A percentile compares a stretch with the other conserved stretches of the same genome.
Conservation (phyloP, 37 sponge, comb jelly and placozoan genomes). For the Ephydatia muelleri region DNA sequence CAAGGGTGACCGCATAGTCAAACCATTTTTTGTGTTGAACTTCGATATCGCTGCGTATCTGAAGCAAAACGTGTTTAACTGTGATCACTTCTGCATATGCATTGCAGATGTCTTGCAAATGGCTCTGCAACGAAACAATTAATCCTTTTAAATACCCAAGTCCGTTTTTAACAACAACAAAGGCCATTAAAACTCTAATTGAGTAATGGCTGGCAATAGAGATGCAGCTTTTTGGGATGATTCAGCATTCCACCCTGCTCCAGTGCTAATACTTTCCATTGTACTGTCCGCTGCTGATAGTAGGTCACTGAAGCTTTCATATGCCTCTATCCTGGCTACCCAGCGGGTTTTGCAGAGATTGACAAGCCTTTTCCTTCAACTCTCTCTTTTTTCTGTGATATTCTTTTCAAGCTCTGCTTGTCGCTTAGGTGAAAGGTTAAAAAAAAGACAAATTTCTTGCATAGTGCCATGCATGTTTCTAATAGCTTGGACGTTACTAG, state of each 20-base stretch:
- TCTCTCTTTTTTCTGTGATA: constrained; percentile 5
- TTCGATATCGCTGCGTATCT: constrained; percentile 31
- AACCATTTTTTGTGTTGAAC: constrained; percentile 16
- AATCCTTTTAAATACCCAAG: constrained; percentile 28
- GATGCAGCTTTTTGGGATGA: constrained; percentile 22
- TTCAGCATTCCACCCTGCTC: constrained; percentile 17
- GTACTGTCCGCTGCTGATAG: constrained; percentile 14
- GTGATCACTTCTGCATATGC: constrained; percentile 43
- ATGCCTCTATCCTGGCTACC: constrained; percentile 46
- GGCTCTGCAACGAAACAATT: constrained; percentile 33
- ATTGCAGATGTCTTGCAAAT: constrained; percentile 35
- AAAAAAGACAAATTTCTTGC: constrained; percentile 20
- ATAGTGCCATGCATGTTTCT: constrained; percentile 39
- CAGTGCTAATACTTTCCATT: constrained; percentile 18
- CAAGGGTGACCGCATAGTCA: constrained; percentile 23
- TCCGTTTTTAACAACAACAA: constrained; percentile 23
- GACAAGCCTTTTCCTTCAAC: constrained; percentile 13
- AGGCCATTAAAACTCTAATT: constrained; percentile 36
- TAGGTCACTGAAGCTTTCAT: constrained; percentile 30
- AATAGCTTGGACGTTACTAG: constrained; percentile 17
- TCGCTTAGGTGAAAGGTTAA: constrained; percentile 35
- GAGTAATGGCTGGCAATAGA: constrained; percentile 16
- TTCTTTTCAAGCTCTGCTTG: constrained; percentile 23
- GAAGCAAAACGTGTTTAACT: constrained; percentile 13
- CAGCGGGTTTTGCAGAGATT: constrained; percentile 51